Conservation (phyloP, 2,888 invertebrate genomes). For the Metopia argyrocephala region DNA sequence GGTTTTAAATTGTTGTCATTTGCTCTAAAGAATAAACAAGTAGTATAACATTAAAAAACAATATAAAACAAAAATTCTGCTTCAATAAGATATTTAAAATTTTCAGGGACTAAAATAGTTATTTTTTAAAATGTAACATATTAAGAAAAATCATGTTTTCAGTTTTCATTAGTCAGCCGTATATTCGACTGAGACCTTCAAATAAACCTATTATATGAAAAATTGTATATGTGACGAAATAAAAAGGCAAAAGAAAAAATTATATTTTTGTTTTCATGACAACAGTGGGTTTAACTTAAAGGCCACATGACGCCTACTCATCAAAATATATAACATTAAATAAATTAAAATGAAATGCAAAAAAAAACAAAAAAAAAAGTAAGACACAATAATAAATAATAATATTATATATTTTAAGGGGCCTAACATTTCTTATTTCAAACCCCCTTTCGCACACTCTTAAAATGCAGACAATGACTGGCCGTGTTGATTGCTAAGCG, state of each 20-base stretch:
- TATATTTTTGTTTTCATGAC: neutral
- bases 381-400: neutral
- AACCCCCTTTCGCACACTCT: neutral
- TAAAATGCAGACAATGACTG: neutral
- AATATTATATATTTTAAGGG: neutral
- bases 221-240: neutral
- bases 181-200: no score
- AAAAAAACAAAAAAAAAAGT: neutral
- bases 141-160: no score
- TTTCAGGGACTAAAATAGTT: no score
- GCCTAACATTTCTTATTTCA: neutral
- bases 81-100: no score
- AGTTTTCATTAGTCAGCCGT: no score
- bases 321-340: conserved; percentile 46
- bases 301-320: conserved; percentile 45
- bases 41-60: neutral
- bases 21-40: conserved; percentile 71
- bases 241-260: conserved; percentile 13
- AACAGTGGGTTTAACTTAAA: conserved; percentile 34
- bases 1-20: conserved; percentile 78
- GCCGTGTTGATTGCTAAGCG: conserved; percentile 14
- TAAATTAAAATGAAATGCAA: conserved; percentile 28
- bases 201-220: no score
- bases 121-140: no score
- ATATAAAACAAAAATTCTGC: neutral